phyloP scores from a whole-genome alignment of 2,113 vertebrate genomes.

The Aphyosemion australe region DNA sequence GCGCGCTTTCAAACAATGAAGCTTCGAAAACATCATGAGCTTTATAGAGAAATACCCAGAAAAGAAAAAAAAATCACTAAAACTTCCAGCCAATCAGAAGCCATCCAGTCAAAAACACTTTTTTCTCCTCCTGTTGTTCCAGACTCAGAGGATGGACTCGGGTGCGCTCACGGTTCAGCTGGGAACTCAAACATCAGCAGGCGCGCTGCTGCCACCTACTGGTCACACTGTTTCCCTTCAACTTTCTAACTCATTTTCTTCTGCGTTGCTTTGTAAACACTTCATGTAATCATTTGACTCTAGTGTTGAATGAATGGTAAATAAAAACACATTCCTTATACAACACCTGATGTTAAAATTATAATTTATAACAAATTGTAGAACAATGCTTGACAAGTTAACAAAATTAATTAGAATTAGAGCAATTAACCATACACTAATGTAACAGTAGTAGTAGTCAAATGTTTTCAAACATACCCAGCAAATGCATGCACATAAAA shows the following conservation, averaged over 20 bases:
- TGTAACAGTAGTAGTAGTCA: too few relatives aligned
- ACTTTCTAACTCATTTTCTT: too few relatives aligned
- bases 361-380: too few relatives aligned
- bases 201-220: constrained; percentile 62
- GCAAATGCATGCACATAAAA: too few relatives aligned
- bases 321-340: too few relatives aligned
- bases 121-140: constrained; percentile 5
- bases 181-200: background rate
- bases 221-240: constrained; percentile 9
- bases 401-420: too few relatives aligned
- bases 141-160: background rate
- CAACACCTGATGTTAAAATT: too few relatives aligned
- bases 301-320: too few relatives aligned
- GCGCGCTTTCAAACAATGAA: constrained; percentile 23
- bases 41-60: constrained; percentile 59
- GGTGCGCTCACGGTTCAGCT: background rate
- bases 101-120: background rate
- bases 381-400: too few relatives aligned
- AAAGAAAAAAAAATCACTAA: background rate
- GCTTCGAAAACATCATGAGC: constrained; percentile 12
- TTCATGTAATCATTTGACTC: background rate
- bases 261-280: background rate
- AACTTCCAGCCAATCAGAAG: constrained; percentile 71
- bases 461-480: too few relatives aligned
- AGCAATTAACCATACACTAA: too few relatives aligned